Evolutionary conservation across 2,113 vertebrate species (phyloP), one percentile per base, ranked within the genome.

Genomic region (Xyliphius kryptos): DNA sequence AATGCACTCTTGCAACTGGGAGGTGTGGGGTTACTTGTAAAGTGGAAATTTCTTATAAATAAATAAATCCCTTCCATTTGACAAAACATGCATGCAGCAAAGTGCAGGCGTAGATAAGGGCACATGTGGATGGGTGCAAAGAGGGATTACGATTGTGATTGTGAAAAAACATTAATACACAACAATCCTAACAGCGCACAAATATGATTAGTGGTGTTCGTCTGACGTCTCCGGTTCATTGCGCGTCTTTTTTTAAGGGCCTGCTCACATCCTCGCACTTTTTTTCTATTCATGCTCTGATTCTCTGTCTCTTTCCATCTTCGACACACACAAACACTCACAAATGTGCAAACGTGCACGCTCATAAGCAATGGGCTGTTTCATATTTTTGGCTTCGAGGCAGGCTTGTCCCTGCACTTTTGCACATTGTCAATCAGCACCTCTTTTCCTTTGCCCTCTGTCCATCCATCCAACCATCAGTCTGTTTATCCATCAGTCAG

Each of bases 351-450:
- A 6, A 16, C 46, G 20, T 15, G 50, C 50, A 53, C 36, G 49
- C 26, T 5, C 26, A 36, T 32, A 53, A 43, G 62, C 66, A 75
- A 51, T 74, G 69, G 54, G 46, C 73, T 32, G 61, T 63, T 77
- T 68, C 63, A 54, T 53, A 53, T 73, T 72, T 68, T 66, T 65
- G 9, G 76, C 81, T 78, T 73, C 66, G 69, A 78, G 81, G 71
- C 77, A 43, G 65, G 73, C 55, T 73, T 77, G 81, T 84, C 80
- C 82, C 69, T 81, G 69, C 6, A 64, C 69, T 71, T 62, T 74
- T 67, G 74, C 66, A 65, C 76, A 70, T 63, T 78, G 78, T 84
- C 79, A 78, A 56, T 81, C 75, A 68, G 48, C 61, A 59, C 54
- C 11, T 40, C 58, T 53, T 47, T 40, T 52, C 71, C 9, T 58